Evolutionary conservation across 2,113 vertebrate species (phyloP).

Genomic region (Ancistrus triradiatus): DNA sequence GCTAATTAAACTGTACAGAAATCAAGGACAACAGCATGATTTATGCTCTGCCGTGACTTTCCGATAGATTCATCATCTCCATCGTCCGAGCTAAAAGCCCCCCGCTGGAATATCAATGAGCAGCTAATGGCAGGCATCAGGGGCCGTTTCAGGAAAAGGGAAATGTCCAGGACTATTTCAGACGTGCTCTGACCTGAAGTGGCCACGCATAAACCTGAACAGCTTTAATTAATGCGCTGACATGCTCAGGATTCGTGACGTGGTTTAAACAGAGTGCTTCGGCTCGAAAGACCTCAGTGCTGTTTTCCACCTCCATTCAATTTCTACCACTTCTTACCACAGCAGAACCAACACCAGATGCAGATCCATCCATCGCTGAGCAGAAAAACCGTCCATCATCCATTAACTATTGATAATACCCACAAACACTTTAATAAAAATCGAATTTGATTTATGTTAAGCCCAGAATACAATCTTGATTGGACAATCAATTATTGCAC

Average conservation of each 20-base stretch:
- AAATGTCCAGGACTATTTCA: conserved; percentile 9
- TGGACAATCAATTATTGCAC: too few relatives aligned
- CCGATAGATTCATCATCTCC: conserved; percentile 36
- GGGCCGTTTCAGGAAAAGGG: conserved; percentile 12
- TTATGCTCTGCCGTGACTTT: conserved; percentile 37
- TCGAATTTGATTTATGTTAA: too few relatives aligned
- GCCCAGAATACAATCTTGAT: too few relatives aligned
- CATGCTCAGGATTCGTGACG: conserved; percentile 6
- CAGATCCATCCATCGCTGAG: too few relatives aligned
- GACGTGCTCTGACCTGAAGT: conserved; percentile 19
- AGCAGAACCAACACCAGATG: too few relatives aligned
- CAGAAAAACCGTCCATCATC: too few relatives aligned
- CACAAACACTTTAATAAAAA: too few relatives aligned
- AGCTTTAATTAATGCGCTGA: conserved; percentile 19
- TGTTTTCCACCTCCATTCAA: too few relatives aligned
- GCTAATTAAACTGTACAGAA: conserved; percentile 46
- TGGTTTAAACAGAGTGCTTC: neutral
- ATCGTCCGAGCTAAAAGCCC: conserved; percentile 10
- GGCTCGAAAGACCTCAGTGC: neutral
- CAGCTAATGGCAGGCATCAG: conserved; percentile 25
- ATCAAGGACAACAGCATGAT: conserved; percentile 42
- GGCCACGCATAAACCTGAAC: conserved; percentile 20
- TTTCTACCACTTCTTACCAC: too few relatives aligned
- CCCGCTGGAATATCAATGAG: conserved; percentile 38
- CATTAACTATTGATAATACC: too few relatives aligned